Percentiles rank a stretch among this genome's conserved stretches.
These are phyloP conservation scores for Hippoglossus hippoglossus DNA, from an alignment of 2,797 vertebrate genomes.

Conservation along the genomic window DNA sequence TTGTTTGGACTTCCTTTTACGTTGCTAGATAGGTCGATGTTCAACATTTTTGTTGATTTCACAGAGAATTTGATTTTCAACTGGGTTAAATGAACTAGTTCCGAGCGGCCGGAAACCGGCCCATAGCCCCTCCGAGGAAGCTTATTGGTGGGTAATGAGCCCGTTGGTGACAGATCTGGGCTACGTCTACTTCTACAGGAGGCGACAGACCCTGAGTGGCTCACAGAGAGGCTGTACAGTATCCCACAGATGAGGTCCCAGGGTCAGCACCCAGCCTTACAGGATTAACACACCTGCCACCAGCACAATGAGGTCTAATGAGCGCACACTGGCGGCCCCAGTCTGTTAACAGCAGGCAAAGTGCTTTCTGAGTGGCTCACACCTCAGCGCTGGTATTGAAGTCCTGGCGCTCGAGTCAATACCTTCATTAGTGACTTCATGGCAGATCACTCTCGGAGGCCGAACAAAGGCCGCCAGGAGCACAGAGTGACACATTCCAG, in stretches of 20 bases:
- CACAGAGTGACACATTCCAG: slow-evolving; percentile 78
- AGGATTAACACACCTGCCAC: slow-evolving; percentile 79
- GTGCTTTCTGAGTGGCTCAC: slow-evolving; percentile 56
- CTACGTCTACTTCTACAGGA: slow-evolving; percentile 50
- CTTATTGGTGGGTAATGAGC: slow-evolving; percentile 51
- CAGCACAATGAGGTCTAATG: slow-evolving; percentile 72
- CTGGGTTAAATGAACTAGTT: background rate
- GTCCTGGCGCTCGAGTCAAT: slow-evolving; percentile 66
- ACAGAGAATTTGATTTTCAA: background rate
- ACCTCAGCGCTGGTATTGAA: slow-evolving; percentile 58
- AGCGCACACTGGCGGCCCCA: slow-evolving; percentile 49
- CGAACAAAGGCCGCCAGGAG: slow-evolving; percentile 63
- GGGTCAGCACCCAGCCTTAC: slow-evolving; percentile 64
- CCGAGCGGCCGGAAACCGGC: background rate
- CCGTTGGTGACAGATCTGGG: slow-evolving; percentile 60
- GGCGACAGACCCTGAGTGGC: slow-evolving; percentile 57
- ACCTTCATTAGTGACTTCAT: slow-evolving; percentile 79
- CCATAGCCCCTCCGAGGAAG: background rate
- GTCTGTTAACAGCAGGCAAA: slow-evolving; percentile 60
- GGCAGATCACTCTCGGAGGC: slow-evolving; percentile 52
- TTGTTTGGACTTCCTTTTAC: too few species aligned
- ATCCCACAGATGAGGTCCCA: slow-evolving; percentile 57
- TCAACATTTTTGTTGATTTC: too few species aligned
- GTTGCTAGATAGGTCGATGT: too few species aligned
- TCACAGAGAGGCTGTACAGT: slow-evolving; percentile 60